A percentile compares a stretch with the other conserved stretches of the same genome.
Conservation (phyloP, 37 sponge, comb jelly and placozoan genomes). For the Bolinopsis microptera region DNA sequence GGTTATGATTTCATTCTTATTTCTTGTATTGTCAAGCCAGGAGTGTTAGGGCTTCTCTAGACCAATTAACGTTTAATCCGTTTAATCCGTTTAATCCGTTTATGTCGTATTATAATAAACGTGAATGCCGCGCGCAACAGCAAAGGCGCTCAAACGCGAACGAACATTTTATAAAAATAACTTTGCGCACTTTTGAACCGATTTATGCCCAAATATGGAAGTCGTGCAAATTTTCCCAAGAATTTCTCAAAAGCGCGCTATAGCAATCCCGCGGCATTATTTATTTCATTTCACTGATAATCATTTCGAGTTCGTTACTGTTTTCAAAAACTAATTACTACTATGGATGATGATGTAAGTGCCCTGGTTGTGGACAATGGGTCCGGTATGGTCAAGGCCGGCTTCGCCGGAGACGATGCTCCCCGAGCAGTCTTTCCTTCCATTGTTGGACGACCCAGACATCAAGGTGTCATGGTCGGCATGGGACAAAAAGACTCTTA, state of each 20-base stretch:
- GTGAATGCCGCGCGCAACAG: background rate
- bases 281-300: background rate
- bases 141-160: too few relatives aligned
- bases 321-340: background rate
- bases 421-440: constrained; percentile 99
- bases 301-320: background rate
- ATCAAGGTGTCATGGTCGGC: constrained; percentile 99
- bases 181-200: background rate
- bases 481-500: constrained; percentile 99
- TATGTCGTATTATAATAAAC: too few relatives aligned
- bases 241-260: background rate
- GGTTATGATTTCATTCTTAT: too few relatives aligned
- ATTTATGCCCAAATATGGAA: background rate
- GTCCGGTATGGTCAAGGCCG: constrained; percentile 99
- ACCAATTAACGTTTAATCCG: too few relatives aligned
- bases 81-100: too few relatives aligned
- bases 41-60: too few relatives aligned
- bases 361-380: constrained; percentile 99
- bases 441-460: constrained; percentile 99
- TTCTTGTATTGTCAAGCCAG: too few relatives aligned
- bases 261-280: background rate
- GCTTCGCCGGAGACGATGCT: constrained; percentile 99
- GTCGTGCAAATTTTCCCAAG: background rate
- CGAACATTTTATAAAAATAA: background rate
- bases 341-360: constrained; percentile 94